Evolutionary conservation across 2,113 vertebrate species (phyloP).

Genomic region (Mobula birostris): DNA sequence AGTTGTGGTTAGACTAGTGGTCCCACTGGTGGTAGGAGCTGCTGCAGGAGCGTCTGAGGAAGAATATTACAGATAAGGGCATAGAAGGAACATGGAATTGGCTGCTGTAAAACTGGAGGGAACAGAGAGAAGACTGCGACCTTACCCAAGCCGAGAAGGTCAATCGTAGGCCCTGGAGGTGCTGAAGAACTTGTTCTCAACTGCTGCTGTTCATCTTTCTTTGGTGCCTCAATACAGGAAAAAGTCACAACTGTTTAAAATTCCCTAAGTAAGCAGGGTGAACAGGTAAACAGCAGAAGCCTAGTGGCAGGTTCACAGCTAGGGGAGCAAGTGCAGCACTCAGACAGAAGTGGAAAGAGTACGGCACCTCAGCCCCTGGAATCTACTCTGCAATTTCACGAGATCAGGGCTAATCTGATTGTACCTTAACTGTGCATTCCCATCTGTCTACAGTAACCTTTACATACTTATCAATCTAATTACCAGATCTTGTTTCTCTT

Average conservation of each 20-base stretch:
- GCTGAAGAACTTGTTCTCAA: conserved; percentile 70
- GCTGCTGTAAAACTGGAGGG: background rate
- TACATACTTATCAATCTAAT: too few relatives aligned
- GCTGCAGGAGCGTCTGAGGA: conserved; percentile 64
- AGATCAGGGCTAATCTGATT: too few relatives aligned
- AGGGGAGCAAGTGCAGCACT: background rate
- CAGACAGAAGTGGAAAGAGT: too few relatives aligned
- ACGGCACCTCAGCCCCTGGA: too few relatives aligned
- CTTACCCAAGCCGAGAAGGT: conserved; percentile 87
- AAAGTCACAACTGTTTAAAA: background rate
- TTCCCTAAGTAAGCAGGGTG: background rate
- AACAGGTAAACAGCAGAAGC: background rate
- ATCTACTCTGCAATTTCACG: too few relatives aligned
- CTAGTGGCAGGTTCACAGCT: background rate
- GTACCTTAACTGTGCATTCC: too few relatives aligned
- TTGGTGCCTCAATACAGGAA: conserved; percentile 56
- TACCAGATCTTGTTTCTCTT: too few relatives aligned
- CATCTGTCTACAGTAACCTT: too few relatives aligned
- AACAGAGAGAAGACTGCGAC: background rate
- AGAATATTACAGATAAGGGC: background rate
- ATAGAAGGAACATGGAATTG: background rate
- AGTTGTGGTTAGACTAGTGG: conserved; percentile 53
- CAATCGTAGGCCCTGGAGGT: conserved; percentile 73
- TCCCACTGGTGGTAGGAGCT: conserved; percentile 60
- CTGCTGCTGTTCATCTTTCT: conserved; percentile 68